These are phyloP conservation scores for Drosophila pruinosa DNA, from an alignment of 1,140 invertebrate genomes.

Conservation along the genomic window DNA sequence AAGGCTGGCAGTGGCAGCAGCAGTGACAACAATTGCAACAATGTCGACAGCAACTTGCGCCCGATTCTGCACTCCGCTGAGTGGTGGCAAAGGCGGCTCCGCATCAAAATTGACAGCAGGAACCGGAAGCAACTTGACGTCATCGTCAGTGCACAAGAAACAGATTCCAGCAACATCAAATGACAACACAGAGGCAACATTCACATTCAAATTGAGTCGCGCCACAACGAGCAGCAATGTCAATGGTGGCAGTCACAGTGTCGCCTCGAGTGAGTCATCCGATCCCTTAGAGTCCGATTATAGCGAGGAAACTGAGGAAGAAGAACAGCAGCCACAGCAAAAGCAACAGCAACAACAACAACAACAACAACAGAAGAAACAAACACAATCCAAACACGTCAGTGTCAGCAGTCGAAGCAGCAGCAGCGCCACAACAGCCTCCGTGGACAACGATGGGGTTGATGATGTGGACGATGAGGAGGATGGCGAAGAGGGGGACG, in stretches of 20 bases:
- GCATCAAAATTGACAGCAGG: constrained; percentile 61
- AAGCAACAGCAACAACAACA: constrained; percentile 27
- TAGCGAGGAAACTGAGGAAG: constrained; percentile 67
- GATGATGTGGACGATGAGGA: constrained; percentile 51
- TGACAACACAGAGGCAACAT: constrained; percentile 72
- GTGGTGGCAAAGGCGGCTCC: constrained; percentile 43
- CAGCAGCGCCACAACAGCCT: constrained; percentile 46
- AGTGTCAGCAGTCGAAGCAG: constrained; percentile 33
- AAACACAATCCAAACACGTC: constrained; percentile 18
- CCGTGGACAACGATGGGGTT: constrained; percentile 45
- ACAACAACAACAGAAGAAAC: constrained; percentile 35
- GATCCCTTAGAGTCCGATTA: constrained; percentile 80
- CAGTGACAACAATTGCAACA: constrained; percentile 24
- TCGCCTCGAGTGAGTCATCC: constrained; percentile 75
- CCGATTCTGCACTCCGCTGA: constrained; percentile 63
- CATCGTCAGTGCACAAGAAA: constrained; percentile 49
- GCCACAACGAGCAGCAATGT: constrained; percentile 4
- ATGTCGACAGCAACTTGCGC: constrained; percentile 72
- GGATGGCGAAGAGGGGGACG: constrained; percentile 47
- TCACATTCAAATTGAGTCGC: constrained; percentile 73
- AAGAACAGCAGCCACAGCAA: constrained; percentile 32
- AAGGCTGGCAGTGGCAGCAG: constrained; percentile 25
- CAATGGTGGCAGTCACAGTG: constrained; percentile 40
- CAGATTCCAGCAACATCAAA: constrained; percentile 46
- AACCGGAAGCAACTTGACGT: constrained; percentile 58